Base-by-base conservation (phyloP, 2,888 invertebrate species). In the Shargacucullia verbasci region DNA sequence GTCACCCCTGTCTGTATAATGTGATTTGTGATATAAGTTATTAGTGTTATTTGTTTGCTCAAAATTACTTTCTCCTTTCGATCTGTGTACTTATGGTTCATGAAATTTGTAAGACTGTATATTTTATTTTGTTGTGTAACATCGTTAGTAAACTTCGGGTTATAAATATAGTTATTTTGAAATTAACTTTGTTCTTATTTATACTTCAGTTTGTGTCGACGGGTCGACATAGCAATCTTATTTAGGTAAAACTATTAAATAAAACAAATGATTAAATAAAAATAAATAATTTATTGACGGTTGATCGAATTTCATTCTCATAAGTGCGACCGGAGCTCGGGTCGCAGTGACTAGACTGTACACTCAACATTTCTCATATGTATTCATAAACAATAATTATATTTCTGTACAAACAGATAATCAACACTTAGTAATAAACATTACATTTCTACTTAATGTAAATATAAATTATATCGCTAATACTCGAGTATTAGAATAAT, bases 61-160 rank as follows among this genome's bases (percentile, higher is more conserved):
- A 92, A 90, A 88, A 87, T 89, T 87, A 70, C 74, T 83, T 86
- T 84, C 79, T 73, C 64, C 78, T 80, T 83, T 83, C 80, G 85
- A 88, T 88, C 87, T 89, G 81, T 87, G 93, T 94, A 94, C 93
- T 94, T 94, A 94, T 90, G 82, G 84, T 91, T 89, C 87, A 87
- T 89, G 92, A 88, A 92, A 94, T 91, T 92, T 86, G 90, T 92
- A 93, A 94, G 94, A 94, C 94, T 94, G 94, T 94, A 91, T 94
- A 91, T 90, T 87, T 91, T 89, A 88, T 90, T 91, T 91, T 89
- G 88, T 93, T 93, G 90, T 90, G 89, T 92, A 89, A 90, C 86
- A 88, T 92, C 88, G 90, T 92, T 92, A 90, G 82, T 85, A 85
- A 87, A 89, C 84, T 89, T 89, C 89, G 89, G 87, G 89, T 92